phyloP scores from a whole-genome alignment of 2,113 vertebrate species.

The Brachyhypopomus occidentalis region DNA sequence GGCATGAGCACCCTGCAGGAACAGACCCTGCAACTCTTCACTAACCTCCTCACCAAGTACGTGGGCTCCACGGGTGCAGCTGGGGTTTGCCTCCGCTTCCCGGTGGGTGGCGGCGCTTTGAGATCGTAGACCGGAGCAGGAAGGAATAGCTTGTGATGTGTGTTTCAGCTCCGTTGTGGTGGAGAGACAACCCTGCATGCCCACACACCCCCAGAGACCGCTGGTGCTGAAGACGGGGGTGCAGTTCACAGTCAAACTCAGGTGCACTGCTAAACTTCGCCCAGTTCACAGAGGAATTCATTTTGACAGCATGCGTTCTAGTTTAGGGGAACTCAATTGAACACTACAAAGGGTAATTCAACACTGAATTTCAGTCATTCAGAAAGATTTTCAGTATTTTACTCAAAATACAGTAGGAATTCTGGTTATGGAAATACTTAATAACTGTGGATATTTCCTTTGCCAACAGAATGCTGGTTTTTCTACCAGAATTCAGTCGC shows the following conservation, averaged over 20 bases:
- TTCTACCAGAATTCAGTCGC: conserved; percentile 84
- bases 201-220: conserved; percentile 81
- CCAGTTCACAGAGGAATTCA: too few species aligned
- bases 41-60: conserved; percentile 84
- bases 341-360: too few species aligned
- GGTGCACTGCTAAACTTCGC: conserved; percentile 67
- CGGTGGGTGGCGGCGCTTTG: conserved; percentile 2
- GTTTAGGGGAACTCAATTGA: too few species aligned
- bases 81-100: background rate
- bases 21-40: conserved; percentile 72
- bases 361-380: too few species aligned
- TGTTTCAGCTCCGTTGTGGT: conserved; percentile 88
- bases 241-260: conserved; percentile 83
- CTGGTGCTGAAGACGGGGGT: conserved; percentile 86
- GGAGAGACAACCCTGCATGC: conserved; percentile 89
- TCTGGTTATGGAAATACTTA: too few species aligned
- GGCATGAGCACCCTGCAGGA: conserved; percentile 74
- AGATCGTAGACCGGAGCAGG: background rate
- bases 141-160: conserved; percentile 29
- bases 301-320: too few species aligned
- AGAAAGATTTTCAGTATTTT: too few species aligned
- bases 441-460: too few species aligned
- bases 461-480: conserved; percentile 76
- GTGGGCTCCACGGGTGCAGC: conserved; percentile 1
- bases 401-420: too few species aligned